Percentiles rank a stretch among this genome's conserved stretches.
Evolutionary conservation across 2,888 invertebrate species (phyloP).

Genomic region (Polymixis lichenea): DNA sequence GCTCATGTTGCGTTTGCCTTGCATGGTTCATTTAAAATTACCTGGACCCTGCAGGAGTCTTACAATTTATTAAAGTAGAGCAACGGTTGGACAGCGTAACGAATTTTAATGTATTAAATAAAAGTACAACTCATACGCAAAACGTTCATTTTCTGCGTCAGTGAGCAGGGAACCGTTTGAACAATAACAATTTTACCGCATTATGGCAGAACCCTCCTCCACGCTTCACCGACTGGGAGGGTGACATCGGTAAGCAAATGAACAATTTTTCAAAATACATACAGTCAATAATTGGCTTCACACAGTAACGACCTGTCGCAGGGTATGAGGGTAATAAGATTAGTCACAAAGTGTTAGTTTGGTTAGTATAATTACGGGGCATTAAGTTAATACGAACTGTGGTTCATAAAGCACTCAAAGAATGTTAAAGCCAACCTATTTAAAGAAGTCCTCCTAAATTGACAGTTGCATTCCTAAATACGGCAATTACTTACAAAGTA

Average conservation of each 20-base stretch:
- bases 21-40: slow-evolving; percentile 36
- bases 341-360: slow-evolving; percentile 18
- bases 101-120: slow-evolving; percentile 62
- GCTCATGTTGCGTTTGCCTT: slow-evolving; percentile 11
- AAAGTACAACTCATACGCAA: slow-evolving; percentile 72
- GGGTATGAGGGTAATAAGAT: slow-evolving; percentile 30
- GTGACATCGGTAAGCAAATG: slow-evolving; percentile 76
- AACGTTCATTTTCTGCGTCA: slow-evolving; percentile 82
- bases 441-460: slow-evolving; percentile 20
- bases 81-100: slow-evolving; percentile 52
- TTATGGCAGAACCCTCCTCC: slow-evolving; percentile 81
- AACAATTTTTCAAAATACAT: slow-evolving; percentile 72
- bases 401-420: slow-evolving; percentile 3
- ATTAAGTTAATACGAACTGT: slow-evolving; percentile 30
- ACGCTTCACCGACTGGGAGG: slow-evolving; percentile 76
- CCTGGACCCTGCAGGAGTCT: slow-evolving; percentile 23
- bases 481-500: slow-evolving; percentile 43
- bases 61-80: slow-evolving; percentile 37
- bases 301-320: slow-evolving; percentile 64
- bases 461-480: slow-evolving; percentile 37
- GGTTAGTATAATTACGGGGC: not conserved
- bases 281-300: slow-evolving; percentile 71
- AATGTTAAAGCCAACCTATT: slow-evolving; percentile 15
- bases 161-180: slow-evolving; percentile 79
- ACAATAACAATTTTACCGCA: slow-evolving; percentile 84